Conservation (phyloP, 1,140 invertebrate genomes). For the Rhyacophila brunnea region DNA sequence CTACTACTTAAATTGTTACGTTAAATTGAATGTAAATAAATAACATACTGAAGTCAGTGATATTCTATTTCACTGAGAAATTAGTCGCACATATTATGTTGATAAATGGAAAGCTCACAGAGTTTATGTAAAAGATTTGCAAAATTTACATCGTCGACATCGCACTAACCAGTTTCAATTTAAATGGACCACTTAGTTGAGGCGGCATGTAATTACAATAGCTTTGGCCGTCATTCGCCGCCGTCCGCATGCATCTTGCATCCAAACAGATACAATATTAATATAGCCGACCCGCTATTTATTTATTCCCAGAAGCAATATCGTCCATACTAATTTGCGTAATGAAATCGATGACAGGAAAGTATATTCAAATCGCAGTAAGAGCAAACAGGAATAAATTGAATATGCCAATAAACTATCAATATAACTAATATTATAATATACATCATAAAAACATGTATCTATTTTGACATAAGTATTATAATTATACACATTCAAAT, state of each 20-base stretch:
- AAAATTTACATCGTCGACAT: neutral
- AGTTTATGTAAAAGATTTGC: neutral
- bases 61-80: no score
- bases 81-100: no score
- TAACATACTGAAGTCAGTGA: no score
- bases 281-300: constrained; percentile 7
- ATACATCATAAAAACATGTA: no score
- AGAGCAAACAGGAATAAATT: no score
- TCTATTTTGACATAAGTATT: no score
- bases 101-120: no score
- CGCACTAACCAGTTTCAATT: constrained; percentile 8
- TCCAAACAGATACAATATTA: constrained; percentile 12
- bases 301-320: constrained; percentile 19
- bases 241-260: constrained; percentile 1
- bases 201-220: constrained; percentile 16
- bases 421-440: no score
- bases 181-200: constrained; percentile 5
- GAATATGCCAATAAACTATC: no score
- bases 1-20: no score
- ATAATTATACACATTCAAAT: no score
- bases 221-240: constrained; percentile 16
- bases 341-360: constrained; percentile 16
- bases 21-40: no score
- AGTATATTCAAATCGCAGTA: neutral
- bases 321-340: constrained; percentile 17